These are phyloP conservation scores for Cerceris ruficornis DNA, from an alignment of 2,888 invertebrate genomes.

Conservation along the genomic window DNA sequence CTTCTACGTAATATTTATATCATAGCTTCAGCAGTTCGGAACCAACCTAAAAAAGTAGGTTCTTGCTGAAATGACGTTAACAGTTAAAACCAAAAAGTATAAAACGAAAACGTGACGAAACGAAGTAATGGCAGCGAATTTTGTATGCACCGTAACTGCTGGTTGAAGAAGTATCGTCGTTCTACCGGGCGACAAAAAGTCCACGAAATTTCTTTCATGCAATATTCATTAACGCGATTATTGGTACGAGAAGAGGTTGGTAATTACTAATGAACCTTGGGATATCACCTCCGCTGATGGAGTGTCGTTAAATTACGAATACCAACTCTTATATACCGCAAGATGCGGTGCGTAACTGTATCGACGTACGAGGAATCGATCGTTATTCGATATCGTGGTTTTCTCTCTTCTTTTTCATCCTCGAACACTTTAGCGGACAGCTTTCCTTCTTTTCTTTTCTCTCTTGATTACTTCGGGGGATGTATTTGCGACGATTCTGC, in stretches of 20 bases:
- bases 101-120: too few relatives aligned
- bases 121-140: too few relatives aligned
- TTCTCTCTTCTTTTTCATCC: constrained; percentile 1
- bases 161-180: too few relatives aligned
- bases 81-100: too few relatives aligned
- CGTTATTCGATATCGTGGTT: constrained; percentile 33
- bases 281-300: constrained; percentile 37
- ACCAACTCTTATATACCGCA: constrained; percentile 18
- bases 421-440: background rate
- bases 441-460: background rate
- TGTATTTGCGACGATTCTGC: too few relatives aligned
- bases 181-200: constrained; percentile 19
- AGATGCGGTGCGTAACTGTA: constrained; percentile 52
- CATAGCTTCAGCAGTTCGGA: too few relatives aligned
- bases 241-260: constrained; percentile 43
- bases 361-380: constrained; percentile 50
- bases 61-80: too few relatives aligned
- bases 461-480: background rate
- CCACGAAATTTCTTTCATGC: constrained; percentile 60
- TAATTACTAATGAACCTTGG: constrained; percentile 66
- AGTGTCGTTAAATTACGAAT: constrained; percentile 58
- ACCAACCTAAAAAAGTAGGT: too few relatives aligned
- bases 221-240: constrained; percentile 68
- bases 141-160: too few relatives aligned
- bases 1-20: too few relatives aligned